These are phyloP conservation scores for Chaetorhynchus papuensis DNA, from an alignment of 2,113 vertebrate genomes.

Conservation along the genomic window DNA sequence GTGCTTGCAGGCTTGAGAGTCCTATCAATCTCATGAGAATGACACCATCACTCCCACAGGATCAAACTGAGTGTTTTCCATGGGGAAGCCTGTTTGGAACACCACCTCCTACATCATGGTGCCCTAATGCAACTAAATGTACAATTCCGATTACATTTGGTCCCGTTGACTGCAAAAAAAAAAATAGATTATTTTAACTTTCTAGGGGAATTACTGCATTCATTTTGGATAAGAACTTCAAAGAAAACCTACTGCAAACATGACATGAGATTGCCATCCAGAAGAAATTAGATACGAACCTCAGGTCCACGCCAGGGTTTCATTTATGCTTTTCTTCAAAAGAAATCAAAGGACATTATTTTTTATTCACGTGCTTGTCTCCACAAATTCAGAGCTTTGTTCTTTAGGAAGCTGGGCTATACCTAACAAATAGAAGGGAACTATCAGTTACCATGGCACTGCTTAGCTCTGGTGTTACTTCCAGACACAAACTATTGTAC, in stretches of 20 bases:
- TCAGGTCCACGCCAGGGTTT: not conserved
- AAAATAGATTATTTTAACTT: not conserved
- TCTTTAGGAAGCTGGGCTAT: not conserved
- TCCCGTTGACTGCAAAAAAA: not conserved
- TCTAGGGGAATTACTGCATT: not conserved
- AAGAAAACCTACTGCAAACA: not conserved
- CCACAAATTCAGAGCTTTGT: not conserved
- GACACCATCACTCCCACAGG: not conserved
- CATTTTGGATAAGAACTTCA: not conserved
- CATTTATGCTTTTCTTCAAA: not conserved
- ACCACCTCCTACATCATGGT: not conserved
- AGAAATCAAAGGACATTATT: not conserved
- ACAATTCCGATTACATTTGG: not conserved
- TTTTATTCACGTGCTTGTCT: not conserved
- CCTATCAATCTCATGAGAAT: not conserved
- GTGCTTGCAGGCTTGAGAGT: fast-evolving
- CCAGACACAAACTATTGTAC: not conserved
- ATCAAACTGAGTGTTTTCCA: not conserved
- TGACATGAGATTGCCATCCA: not conserved
- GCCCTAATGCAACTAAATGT: not conserved
- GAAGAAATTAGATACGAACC: not conserved
- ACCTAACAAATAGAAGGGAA: not conserved
- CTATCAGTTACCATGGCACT: not conserved
- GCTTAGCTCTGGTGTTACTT: not conserved
- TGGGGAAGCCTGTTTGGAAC: not conserved